Evolutionary conservation across 2,888 invertebrate species (phyloP), one percentile per base, ranked within the genome.

Genomic region (Aromia moschata): DNA sequence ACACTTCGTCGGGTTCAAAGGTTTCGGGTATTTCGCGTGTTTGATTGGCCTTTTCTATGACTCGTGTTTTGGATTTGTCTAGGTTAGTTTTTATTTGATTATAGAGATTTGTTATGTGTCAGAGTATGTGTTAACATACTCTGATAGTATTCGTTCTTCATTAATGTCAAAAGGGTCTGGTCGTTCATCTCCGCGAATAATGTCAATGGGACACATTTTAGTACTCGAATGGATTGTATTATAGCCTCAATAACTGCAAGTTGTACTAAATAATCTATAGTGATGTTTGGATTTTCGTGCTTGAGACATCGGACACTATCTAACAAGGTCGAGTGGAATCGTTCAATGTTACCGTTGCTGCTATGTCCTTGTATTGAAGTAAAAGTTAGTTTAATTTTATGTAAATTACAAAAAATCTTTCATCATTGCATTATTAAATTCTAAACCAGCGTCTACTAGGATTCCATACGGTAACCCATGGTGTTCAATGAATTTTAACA

Each of bases 381-480:
- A n/a, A 41, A 41, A 15, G 10, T 41, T 41, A 18, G 18, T 15
- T 58, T 5, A 11, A 61, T 54, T 58, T 62, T 62, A 11, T 62
- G 30, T 9, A 56, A 12, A 15, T 51, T 31, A 16, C 58, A 47
- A 30, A 25, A 59, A 53, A 12, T 56, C 46, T 45, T 56, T 12
- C 10, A 60, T 10, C 14, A 56, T 40, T 12, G 31, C n/a, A 49
- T 63, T 60, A 18, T 58, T 51, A 53, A 64, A 64, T 58, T 61
- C 60, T 1, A 36, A 36, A 17, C 60, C 64, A 17, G 45, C 58
- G 16, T 60, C 58, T 25, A 43, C 17, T 12, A 46, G 51, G 14
- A 64, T 58, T 55, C 43, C 54, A 14, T 57, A 16, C 5, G 64
- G 58, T 20, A 31, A 40, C 12, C 60, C 58, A 20, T 54, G 55